A percentile compares a stretch with the other conserved stretches of the same genome.
These are phyloP conservation scores for Stegophylla sp. DNA, from an alignment of 2,888 invertebrate species.

Conservation along the genomic window DNA sequence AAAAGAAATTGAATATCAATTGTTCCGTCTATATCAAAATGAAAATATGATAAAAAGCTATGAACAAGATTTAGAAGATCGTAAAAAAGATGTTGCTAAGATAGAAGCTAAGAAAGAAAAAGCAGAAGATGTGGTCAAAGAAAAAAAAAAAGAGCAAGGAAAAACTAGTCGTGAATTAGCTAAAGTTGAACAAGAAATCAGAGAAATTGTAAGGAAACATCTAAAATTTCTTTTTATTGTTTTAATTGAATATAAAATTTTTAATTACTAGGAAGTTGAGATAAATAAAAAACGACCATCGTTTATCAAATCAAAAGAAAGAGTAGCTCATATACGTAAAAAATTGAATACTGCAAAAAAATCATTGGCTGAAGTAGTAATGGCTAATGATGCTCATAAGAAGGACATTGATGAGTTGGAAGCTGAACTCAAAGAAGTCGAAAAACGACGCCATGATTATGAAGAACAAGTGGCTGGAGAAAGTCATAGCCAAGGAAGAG, in stretches of 20 bases:
- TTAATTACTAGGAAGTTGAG: conserved; percentile 79
- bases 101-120: conserved; percentile 85
- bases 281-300: conserved; percentile 93
- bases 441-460: conserved; percentile 78
- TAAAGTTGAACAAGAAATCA: conserved; percentile 91
- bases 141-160: conserved; percentile 92
- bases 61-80: conserved; percentile 80
- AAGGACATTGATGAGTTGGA: conserved; percentile 86
- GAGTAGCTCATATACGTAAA: conserved; percentile 93
- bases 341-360: conserved; percentile 89
- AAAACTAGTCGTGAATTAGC: conserved; percentile 85
- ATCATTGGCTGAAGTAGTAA: conserved; percentile 86
- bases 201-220: conserved; percentile 80
- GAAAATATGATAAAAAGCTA: conserved; percentile 86
- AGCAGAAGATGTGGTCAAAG: conserved; percentile 88
- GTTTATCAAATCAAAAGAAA: conserved; percentile 96
- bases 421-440: conserved; percentile 80
- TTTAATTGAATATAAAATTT: too few relatives aligned
- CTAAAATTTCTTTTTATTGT: too few relatives aligned
- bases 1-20: conserved; percentile 88
- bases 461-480: conserved; percentile 83
- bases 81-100: conserved; percentile 83
- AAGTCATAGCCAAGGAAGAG: conserved; percentile 80
- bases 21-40: conserved; percentile 94
- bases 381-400: conserved; percentile 90